A percentile compares a stretch with the other conserved stretches of the same genome.
Conservation (phyloP, 2,888 invertebrate genomes). For the Tipula vernalis region DNA sequence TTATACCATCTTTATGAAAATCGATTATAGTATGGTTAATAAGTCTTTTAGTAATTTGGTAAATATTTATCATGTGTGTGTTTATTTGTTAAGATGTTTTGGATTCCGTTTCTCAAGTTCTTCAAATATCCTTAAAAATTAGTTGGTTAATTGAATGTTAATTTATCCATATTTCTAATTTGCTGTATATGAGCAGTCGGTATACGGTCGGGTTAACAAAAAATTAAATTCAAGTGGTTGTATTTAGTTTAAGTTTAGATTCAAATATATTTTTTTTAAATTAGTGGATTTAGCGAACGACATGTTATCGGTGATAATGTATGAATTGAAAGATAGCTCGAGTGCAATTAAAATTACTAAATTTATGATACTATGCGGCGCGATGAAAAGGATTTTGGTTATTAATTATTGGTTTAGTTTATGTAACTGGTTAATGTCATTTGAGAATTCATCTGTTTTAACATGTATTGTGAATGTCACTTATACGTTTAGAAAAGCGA, state of each 20-base stretch:
- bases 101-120: neutral
- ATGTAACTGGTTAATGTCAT: neutral
- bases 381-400: neutral
- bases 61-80: neutral
- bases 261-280: neutral
- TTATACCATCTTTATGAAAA: neutral
- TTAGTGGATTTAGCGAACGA: neutral
- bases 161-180: neutral
- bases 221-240: neutral
- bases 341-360: neutral
- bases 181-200: neutral
- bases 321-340: neutral
- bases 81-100: neutral
- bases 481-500: no score
- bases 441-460: neutral
- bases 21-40: neutral
- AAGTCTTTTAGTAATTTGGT: neutral
- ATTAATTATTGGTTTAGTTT: neutral
- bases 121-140: neutral
- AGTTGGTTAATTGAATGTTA: slow-evolving; percentile 4
- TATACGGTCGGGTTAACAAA: neutral
- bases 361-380: neutral
- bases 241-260: neutral
- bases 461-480: neutral
- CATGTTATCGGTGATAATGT: neutral